Percentiles rank a stretch among this genome's conserved stretches.
These are phyloP conservation scores for Tragelaphus imberbis DNA, from an alignment of 2,113 vertebrate species.

Conservation along the genomic window DNA sequence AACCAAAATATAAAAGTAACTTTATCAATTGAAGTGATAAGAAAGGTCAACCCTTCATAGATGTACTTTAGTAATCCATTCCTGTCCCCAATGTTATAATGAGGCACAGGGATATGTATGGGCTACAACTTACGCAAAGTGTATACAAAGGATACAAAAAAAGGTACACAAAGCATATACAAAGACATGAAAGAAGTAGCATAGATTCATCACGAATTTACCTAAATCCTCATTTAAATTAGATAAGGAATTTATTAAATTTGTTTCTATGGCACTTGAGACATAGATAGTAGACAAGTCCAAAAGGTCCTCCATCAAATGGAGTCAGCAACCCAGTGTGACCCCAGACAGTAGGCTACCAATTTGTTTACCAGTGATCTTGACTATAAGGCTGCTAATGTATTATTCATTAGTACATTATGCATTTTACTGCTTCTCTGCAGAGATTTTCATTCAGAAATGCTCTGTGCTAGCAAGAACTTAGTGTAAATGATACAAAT, in stretches of 20 bases:
- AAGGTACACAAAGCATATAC: background rate
- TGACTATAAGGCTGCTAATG: background rate
- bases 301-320: background rate
- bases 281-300: background rate
- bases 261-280: background rate
- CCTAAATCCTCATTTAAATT: background rate
- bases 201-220: background rate
- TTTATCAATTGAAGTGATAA: background rate
- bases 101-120: background rate
- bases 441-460: slow-evolving; percentile 41
- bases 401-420: slow-evolving; percentile 12
- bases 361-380: background rate
- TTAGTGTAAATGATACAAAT: slow-evolving; percentile 3
- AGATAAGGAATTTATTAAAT: background rate
- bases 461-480: slow-evolving; percentile 6
- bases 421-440: background rate
- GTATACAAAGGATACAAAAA: background rate
- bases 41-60: background rate
- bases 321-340: background rate
- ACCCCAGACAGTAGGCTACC: background rate
- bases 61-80: background rate
- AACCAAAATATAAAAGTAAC: background rate
- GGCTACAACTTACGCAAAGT: background rate
- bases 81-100: background rate
- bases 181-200: background rate